A percentile compares a stretch with the other conserved stretches of the same genome.
These are phyloP conservation scores for Calameuta pallipes DNA, from an alignment of 2,888 invertebrate genomes.

Conservation along the genomic window DNA sequence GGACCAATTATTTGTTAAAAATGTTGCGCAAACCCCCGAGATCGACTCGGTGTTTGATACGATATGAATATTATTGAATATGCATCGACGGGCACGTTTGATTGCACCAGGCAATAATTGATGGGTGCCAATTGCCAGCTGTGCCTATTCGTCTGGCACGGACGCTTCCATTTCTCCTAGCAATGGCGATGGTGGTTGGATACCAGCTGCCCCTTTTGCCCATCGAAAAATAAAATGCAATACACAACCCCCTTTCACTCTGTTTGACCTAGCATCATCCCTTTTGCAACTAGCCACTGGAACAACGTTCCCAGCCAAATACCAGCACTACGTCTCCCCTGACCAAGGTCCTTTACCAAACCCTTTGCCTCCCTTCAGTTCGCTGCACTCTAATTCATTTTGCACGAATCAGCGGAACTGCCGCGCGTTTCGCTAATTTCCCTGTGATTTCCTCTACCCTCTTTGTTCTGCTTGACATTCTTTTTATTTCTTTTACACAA, in stretches of 20 bases:
- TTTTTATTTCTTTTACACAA: too few relatives aligned
- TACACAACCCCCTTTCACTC: background rate
- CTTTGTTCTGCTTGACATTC: background rate
- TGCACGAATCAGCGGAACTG: background rate
- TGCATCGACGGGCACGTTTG: slow-evolving; percentile 32
- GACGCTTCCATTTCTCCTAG: background rate
- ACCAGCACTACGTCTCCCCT: background rate
- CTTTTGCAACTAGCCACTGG: slow-evolving; percentile 6
- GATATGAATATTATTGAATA: slow-evolving; percentile 54
- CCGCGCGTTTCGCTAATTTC: background rate
- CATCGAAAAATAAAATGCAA: slow-evolving; percentile 3
- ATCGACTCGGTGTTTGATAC: slow-evolving; percentile 40
- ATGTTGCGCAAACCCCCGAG: slow-evolving; percentile 20
- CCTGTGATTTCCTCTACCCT: background rate
- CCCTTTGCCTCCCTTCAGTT: background rate
- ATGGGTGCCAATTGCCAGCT: slow-evolving; percentile 20
- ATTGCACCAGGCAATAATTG: slow-evolving; percentile 34
- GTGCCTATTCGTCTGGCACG: background rate
- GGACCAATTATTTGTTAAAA: slow-evolving; percentile 44
- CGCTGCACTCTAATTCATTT: background rate
- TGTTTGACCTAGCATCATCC: background rate
- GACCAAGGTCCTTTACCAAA: background rate
- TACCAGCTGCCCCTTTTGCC: background rate
- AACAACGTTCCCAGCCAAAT: background rate
- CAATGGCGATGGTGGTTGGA: background rate